Evolutionary conservation across 1,140 invertebrate species (phyloP), one percentile per base, ranked within the genome.

Genomic region (Lepidurus couesii): DNA sequence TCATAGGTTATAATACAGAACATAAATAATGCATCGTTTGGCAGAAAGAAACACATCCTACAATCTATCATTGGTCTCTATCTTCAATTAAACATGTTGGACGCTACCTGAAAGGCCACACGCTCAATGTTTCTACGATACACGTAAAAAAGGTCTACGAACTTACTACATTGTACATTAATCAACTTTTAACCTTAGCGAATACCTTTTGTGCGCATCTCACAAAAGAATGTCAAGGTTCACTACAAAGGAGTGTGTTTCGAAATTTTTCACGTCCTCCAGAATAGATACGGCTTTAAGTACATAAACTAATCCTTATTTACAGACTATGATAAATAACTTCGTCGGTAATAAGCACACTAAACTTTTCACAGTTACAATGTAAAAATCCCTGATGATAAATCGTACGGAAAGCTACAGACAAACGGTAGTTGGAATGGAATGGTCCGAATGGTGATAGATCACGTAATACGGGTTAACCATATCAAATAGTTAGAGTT

Each of bases 361-460:
- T n/a, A 44, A 16, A 44, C 10, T 42, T 7, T 42, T 42, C 16
- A n/a, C 34, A 44, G 11, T 42, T 75, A 44, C 0, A 42, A 21
- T 75, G 26, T 75, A 75, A 75, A 5, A n/a, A 44, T 42, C 9
- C 45, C n/a, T 53, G 43, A 9, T 1, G 77, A 77, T 65, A 42
- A 47, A 42, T 65, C 26, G 9, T 77, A 53, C 34, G 77, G 77
- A 11, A 75, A 42, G n/a, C 16, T 44, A 42, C 13, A 74, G 26
- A 16, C 77, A 4, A 78, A 78, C 34, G 77, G 77, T 7, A 74
- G 65, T 34, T 78, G 77, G 77, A 74, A 74, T 44, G 77, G 77
- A 75, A 78, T 78, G 43, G 75, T 78, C 73, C 43, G 43, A 21
- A 75, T 78, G 77, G 74, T 75, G n/a, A 34, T 42, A 13, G 73